These are phyloP conservation scores for Apeltes quadracus DNA, from an alignment of 2,113 vertebrate genomes.

Conservation along the genomic window DNA sequence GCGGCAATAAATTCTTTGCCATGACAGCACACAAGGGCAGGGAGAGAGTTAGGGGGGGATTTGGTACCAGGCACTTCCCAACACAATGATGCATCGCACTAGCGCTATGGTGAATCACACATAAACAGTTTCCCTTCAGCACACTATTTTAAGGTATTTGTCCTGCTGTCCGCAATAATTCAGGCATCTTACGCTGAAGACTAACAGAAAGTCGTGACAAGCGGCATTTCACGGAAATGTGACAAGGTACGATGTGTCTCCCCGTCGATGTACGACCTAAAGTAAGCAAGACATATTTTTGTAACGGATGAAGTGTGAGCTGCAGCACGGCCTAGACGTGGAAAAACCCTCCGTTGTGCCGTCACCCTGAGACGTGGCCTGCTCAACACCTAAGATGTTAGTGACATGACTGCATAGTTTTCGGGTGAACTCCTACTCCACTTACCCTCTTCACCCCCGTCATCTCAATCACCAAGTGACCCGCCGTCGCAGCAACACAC, in stretches of 20 bases:
- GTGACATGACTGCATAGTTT: slow-evolving; percentile 65
- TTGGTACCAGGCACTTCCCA: slow-evolving; percentile 79
- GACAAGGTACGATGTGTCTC: slow-evolving; percentile 24
- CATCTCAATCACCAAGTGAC: slow-evolving; percentile 68
- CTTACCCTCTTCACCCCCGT: slow-evolving; percentile 67
- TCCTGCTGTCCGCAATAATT: slow-evolving; percentile 22
- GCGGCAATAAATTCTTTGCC: slow-evolving; percentile 70
- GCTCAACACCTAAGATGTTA: slow-evolving; percentile 50
- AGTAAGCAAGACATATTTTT: slow-evolving; percentile 24
- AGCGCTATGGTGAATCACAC: slow-evolving; percentile 63
- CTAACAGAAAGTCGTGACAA: slow-evolving; percentile 45
- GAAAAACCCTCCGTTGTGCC: slow-evolving; percentile 31
- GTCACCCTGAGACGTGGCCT: slow-evolving; percentile 19
- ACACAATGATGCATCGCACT: slow-evolving; percentile 64
- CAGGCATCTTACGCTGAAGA: slow-evolving; percentile 55
- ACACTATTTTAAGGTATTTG: slow-evolving; percentile 48
- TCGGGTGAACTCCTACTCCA: slow-evolving; percentile 59
- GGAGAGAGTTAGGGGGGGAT: slow-evolving; percentile 62
- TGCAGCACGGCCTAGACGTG: slow-evolving; percentile 5
- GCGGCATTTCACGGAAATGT: slow-evolving; percentile 47
- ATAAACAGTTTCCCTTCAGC: slow-evolving; percentile 53
- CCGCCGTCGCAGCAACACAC: slow-evolving; percentile 59
- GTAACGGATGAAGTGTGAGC: slow-evolving; percentile 36
- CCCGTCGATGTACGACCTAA: slow-evolving; percentile 31
- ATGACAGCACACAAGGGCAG: slow-evolving; percentile 69